A percentile compares a stretch with the other conserved stretches of the same genome.
These are phyloP conservation scores for Crematogaster levior DNA, from an alignment of 2,888 invertebrate species.

Conservation along the genomic window DNA sequence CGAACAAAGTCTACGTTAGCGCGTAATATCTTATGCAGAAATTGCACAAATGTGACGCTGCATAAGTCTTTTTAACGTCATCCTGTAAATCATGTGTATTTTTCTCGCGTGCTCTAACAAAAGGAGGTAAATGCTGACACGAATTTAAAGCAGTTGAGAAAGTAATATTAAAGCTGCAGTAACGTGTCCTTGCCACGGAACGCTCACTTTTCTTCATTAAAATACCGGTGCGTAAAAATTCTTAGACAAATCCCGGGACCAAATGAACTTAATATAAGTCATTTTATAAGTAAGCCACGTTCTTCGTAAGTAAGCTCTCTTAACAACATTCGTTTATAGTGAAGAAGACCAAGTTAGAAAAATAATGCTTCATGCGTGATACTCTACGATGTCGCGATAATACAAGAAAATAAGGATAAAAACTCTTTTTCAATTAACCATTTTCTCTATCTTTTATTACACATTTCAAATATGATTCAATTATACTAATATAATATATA, in stretches of 20 bases:
- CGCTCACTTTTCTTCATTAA: slow-evolving; percentile 41
- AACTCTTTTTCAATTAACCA: background rate
- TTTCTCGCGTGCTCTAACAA: slow-evolving; percentile 41
- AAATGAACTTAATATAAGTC: slow-evolving; percentile 27
- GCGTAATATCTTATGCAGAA: slow-evolving; percentile 29
- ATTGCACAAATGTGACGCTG: slow-evolving; percentile 37
- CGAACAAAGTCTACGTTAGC: background rate
- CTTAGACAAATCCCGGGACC: slow-evolving; percentile 28
- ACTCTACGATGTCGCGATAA: background rate
- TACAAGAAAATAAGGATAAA: background rate
- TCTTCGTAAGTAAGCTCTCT: slow-evolving; percentile 15
- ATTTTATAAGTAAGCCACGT: background rate
- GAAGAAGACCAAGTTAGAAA: background rate
- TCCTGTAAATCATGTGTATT: slow-evolving; percentile 50
- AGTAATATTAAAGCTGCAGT: slow-evolving; percentile 37
- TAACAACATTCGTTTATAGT: background rate
- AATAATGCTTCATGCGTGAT: background rate
- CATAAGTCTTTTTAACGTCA: slow-evolving; percentile 44
- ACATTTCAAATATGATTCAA: background rate
- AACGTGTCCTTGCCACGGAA: slow-evolving; percentile 3
- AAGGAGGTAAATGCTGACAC: slow-evolving; percentile 41
- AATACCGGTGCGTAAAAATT: slow-evolving; percentile 30
- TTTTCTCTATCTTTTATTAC: background rate
- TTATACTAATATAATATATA: too few relatives aligned
- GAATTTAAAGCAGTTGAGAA: slow-evolving; percentile 51